Evolutionary conservation across 64 coral and sea anemone genomes (phyloP).

Genomic region (Montipora cactus): DNA sequence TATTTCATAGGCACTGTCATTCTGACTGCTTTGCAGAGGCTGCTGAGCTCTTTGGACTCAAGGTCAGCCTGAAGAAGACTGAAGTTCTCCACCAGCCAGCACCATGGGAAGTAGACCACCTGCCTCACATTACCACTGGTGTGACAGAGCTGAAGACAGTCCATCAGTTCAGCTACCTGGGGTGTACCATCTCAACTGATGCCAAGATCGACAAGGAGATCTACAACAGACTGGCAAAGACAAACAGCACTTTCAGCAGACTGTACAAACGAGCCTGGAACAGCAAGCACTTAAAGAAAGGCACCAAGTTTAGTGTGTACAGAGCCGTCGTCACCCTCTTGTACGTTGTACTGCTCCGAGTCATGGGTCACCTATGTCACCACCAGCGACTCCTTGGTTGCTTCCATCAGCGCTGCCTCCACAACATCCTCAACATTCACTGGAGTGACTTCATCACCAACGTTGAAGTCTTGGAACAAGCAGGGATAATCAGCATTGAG

Average conservation of each 20-base stretch:
- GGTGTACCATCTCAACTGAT: not conserved
- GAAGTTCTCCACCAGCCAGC: not conserved
- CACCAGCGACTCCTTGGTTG: not conserved
- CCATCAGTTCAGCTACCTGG: not conserved
- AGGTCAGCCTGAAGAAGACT: not conserved
- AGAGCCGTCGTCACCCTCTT: not conserved
- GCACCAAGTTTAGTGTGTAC: not conserved
- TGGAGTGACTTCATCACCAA: conserved; percentile 19
- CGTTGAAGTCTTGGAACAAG: too few species aligned
- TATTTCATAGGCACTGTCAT: too few species aligned
- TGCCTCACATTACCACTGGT: not conserved
- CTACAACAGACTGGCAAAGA: not conserved
- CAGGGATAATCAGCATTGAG: not conserved
- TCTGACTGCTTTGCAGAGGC: not conserved
- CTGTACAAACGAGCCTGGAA: not conserved
- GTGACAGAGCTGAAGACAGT: not conserved
- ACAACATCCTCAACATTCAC: conserved; percentile 48
- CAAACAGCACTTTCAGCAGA: not conserved
- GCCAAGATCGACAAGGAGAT: conserved; percentile 1
- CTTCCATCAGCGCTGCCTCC: conserved; percentile 48
- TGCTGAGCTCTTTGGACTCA: not conserved
- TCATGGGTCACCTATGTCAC: not conserved
- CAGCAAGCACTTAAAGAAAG: not conserved
- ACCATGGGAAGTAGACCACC: not conserved
- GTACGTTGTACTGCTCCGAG: not conserved